Conservation (phyloP, 2,888 invertebrate species). For the Orchestes rusci region DNA sequence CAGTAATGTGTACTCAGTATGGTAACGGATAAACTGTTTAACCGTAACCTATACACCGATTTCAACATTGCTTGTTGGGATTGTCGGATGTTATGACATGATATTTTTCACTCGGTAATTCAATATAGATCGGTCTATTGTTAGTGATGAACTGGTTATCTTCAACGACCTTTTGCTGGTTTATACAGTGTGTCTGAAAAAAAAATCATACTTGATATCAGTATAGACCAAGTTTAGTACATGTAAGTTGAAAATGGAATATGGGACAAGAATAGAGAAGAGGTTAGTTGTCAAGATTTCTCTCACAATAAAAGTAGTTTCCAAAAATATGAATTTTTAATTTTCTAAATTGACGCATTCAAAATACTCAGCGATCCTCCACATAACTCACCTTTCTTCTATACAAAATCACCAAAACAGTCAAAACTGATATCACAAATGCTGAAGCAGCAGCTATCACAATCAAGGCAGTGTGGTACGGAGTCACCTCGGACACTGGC, state of each 20-base stretch:
- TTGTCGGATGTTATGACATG: slow-evolving; percentile 11
- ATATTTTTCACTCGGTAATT: slow-evolving; percentile 56
- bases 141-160: slow-evolving; percentile 53
- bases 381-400: slow-evolving; percentile 49
- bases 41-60: no score
- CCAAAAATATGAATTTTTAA: not conserved
- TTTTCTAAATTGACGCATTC: not conserved
- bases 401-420: slow-evolving; percentile 68
- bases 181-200: slow-evolving; percentile 44
- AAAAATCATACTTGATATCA: no score
- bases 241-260: not conserved
- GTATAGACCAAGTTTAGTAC: no score
- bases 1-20: no score
- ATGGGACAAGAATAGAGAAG: not conserved
- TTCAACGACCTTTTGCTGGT: slow-evolving; percentile 46
- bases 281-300: no score
- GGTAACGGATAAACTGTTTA: no score
- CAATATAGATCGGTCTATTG: slow-evolving; percentile 61
- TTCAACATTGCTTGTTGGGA: no score
- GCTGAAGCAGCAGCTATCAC: slow-evolving; percentile 72
- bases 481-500: slow-evolving; percentile 58
- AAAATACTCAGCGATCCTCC: not conserved
- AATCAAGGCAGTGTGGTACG: slow-evolving; percentile 70
- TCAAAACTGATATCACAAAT: slow-evolving; percentile 69
- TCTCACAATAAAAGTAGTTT: no score